Evolutionary conservation across 2,113 vertebrate genomes (phyloP), one percentile per base, ranked within the genome.

Genomic region (Origma solitaria): DNA sequence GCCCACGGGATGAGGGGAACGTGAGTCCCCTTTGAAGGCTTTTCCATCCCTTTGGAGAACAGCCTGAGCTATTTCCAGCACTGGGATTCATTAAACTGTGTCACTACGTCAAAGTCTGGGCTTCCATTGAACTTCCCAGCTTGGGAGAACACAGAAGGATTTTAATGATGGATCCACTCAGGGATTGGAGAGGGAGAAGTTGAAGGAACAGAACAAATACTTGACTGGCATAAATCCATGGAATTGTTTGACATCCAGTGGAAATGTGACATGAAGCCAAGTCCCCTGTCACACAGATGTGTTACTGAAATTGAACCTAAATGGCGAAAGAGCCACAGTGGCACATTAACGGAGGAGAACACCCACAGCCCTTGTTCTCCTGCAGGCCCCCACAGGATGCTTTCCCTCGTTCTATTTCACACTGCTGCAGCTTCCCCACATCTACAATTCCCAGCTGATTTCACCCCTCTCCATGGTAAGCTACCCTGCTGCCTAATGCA

Each of bases 211-310:
- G 85, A 81, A 66, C 35, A 81, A 88, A 92, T 53, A 49, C 86
- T 88, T 90, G 86, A 88, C 44, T 81, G 79, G 56, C 76, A 90
- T 71, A 71, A 94, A 93, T 82, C 83, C 90, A 21, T 68, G 83
- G 90, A 81, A 72, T 24, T 75, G 85, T 78, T 84, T 96, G 90
- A 88, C 82, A 86, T 37, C 6, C 68, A 31, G 54, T 7, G 51
- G 64, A 73, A 94, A 88, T 16, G 15, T 15, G 40, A 83, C 76
- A 49, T 2, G 61, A 66, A 94, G 68, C 86, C 73, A 73, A 68
- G 47, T 64, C 54, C 33, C 71, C 61, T 68, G 85, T 56, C 47
- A 77, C 66, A 69, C 13, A 45, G 71, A 31, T 0, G 2, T 25
- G 76, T 12, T 64, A 49, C 82, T 64, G 79, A 83, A 73, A 94